A percentile compares a stretch with the other conserved stretches of the same genome.
These are phyloP conservation scores for Steatocranus sp. DNA, from an alignment of 2,797 vertebrate species.

Conservation along the genomic window DNA sequence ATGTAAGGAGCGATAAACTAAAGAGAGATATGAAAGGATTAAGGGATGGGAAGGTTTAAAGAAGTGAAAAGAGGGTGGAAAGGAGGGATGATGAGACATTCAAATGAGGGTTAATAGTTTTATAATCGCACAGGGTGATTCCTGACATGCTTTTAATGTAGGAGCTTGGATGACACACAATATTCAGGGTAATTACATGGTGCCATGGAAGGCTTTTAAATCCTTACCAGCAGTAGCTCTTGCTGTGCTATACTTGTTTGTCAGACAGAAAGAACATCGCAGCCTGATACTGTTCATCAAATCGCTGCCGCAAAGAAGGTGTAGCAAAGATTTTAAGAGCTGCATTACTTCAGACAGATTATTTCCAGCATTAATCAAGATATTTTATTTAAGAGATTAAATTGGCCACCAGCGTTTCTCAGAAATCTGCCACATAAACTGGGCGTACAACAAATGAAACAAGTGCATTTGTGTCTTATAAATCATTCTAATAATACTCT, in stretches of 20 bases:
- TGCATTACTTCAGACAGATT: neutral
- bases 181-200: conserved; percentile 73
- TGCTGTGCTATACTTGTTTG: conserved; percentile 1
- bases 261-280: neutral
- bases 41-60: conserved; percentile 30
- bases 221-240: conserved; percentile 17
- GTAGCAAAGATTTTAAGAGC: neutral
- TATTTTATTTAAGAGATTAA: neutral
- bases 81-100: conserved; percentile 41
- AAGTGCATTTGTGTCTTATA: neutral
- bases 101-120: conserved; percentile 69
- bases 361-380: neutral
- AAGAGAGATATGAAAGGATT: conserved; percentile 50
- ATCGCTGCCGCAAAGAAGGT: neutral
- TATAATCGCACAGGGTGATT: conserved; percentile 59
- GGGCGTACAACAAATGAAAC: neutral
- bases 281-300: neutral
- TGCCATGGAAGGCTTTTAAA: conserved; percentile 53
- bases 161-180: conserved; percentile 54
- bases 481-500: neutral
- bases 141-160: conserved; percentile 55
- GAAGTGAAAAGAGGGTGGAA: conserved; percentile 9
- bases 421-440: neutral
- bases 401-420: fast-evolving
- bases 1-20: conserved; percentile 20